A percentile compares a stretch with the other conserved stretches of the same genome.
Evolutionary conservation across 2,888 invertebrate genomes (phyloP).

Genomic region (Syrphus vitripennis): DNA sequence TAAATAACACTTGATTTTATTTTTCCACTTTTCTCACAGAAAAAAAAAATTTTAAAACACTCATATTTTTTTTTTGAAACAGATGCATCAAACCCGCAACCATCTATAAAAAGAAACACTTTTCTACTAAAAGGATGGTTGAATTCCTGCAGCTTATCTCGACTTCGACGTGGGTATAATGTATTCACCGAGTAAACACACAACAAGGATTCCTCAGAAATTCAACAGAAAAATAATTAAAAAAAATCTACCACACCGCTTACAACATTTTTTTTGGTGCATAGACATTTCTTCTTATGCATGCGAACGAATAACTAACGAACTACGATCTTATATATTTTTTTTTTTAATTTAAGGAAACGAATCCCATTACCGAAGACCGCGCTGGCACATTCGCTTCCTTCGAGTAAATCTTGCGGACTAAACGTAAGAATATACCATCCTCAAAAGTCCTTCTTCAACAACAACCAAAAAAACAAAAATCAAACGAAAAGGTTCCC

Average conservation of each 20-base stretch:
- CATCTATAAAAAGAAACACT: not conserved
- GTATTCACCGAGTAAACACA: slow-evolving; percentile 17
- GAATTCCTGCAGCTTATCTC: not conserved
- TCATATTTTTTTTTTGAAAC: not conserved
- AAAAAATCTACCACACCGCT: not conserved
- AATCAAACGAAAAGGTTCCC: not conserved
- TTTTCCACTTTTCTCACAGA: not conserved
- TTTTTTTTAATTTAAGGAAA: not conserved
- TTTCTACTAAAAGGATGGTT: not conserved
- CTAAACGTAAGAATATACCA: slow-evolving; percentile 26
- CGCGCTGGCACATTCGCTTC: slow-evolving; percentile 24
- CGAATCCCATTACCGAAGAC: not conserved
- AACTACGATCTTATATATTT: not conserved
- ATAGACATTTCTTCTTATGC: not conserved
- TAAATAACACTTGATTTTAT: not conserved
- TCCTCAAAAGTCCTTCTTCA: slow-evolving; percentile 22
- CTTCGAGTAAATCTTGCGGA: slow-evolving; percentile 44
- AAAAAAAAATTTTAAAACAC: not conserved
- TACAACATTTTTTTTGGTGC: not conserved
- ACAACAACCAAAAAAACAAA: too few species aligned
- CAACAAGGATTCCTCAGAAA: not conserved
- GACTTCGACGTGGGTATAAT: not conserved
- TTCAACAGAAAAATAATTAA: not conserved
- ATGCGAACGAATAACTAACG: not conserved
- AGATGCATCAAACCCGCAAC: not conserved